These are phyloP conservation scores for Drosophila jambulina DNA, from an alignment of 1,140 invertebrate genomes.

Conservation along the genomic window DNA sequence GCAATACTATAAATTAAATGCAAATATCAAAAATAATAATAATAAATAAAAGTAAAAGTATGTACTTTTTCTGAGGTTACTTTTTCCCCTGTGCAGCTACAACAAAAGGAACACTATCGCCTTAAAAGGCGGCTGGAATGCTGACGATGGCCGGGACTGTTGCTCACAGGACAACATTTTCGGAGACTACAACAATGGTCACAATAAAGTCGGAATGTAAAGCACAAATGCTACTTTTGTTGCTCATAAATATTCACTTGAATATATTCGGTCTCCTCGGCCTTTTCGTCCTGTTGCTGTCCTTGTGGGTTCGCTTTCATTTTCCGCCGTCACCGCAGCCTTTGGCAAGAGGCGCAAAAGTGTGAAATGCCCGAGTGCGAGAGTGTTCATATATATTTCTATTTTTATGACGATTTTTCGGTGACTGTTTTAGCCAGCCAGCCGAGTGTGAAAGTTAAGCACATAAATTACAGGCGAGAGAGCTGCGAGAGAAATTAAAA, in stretches of 20 bases:
- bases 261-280: constrained; percentile 57
- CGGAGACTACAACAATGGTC: constrained; percentile 23
- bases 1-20: too few relatives aligned
- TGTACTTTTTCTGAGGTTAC: too few relatives aligned
- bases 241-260: constrained; percentile 81
- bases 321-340: constrained; percentile 39
- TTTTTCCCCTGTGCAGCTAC: neutral
- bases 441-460: constrained; percentile 77
- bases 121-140: constrained; percentile 43
- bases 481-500: constrained; percentile 65
- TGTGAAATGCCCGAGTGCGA: constrained; percentile 68
- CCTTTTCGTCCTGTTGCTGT: constrained; percentile 18
- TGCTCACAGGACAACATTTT: constrained; percentile 46
- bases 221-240: constrained; percentile 79
- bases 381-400: constrained; percentile 28
- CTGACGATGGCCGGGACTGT: constrained; percentile 64
- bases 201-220: constrained; percentile 69
- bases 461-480: constrained; percentile 74
- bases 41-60: too few relatives aligned
- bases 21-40: too few relatives aligned
- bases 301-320: constrained; percentile 66
- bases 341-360: constrained; percentile 69
- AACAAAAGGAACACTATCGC: constrained; percentile 10
- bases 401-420: constrained; percentile 78
- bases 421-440: constrained; percentile 52